These are phyloP conservation scores for Shargacucullia verbasci DNA, from an alignment of 2,888 invertebrate species.

Conservation along the genomic window DNA sequence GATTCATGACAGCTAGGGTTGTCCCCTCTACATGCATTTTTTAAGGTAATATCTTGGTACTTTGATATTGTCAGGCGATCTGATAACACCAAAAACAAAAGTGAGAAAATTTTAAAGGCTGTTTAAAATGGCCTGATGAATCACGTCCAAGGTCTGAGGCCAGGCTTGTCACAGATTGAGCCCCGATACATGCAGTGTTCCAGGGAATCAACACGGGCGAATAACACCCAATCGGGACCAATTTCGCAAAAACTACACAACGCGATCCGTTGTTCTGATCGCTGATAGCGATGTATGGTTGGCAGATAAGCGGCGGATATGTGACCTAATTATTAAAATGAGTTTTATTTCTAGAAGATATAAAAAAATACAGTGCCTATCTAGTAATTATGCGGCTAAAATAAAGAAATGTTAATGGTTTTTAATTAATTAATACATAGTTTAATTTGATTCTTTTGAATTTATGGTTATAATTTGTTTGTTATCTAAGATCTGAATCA, in stretches of 20 bases:
- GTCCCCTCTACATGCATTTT: no score
- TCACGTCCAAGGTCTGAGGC: constrained; percentile 46
- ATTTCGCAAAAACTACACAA: constrained; percentile 89
- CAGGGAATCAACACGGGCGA: constrained; percentile 74
- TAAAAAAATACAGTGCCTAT: no score
- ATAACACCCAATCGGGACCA: constrained; percentile 83
- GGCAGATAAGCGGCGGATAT: constrained; percentile 57
- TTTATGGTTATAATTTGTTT: no score
- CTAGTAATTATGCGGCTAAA: no score
- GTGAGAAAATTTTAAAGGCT: constrained; percentile 9
- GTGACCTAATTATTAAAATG: constrained; percentile 26
- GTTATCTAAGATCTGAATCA: no score
- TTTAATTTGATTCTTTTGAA: no score
- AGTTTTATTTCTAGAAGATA: neutral
- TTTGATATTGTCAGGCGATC: no score
- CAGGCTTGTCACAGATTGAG: constrained; percentile 62
- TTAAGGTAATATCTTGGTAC: no score
- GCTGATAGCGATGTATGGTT: constrained; percentile 79
- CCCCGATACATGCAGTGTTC: constrained; percentile 65
- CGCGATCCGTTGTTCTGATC: constrained; percentile 87
- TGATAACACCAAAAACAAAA: neutral
- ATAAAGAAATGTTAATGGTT: no score
- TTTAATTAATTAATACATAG: no score
- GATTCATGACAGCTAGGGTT: no score
- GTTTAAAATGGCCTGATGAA: constrained; percentile 33